These are phyloP conservation scores for Clarias batrachus DNA, from an alignment of 2,113 vertebrate genomes.

Conservation along the genomic window DNA sequence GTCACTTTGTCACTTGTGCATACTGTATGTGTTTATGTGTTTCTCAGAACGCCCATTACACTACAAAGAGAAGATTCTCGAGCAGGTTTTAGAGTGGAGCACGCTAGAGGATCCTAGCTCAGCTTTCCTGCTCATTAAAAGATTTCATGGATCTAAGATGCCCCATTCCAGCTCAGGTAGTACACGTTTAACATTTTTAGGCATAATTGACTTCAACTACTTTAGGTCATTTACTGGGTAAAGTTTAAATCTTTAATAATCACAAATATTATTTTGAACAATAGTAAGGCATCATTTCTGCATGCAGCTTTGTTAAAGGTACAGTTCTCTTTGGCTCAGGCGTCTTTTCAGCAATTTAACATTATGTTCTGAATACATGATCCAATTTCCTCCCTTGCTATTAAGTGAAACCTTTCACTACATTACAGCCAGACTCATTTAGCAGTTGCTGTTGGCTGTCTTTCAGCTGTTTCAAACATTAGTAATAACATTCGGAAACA, in stretches of 20 bases:
- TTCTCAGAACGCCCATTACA: slow-evolving; percentile 87
- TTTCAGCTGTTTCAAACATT: slow-evolving; percentile 28
- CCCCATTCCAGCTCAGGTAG: slow-evolving; percentile 71
- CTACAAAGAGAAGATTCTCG: slow-evolving; percentile 88
- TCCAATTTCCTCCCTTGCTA: slow-evolving; percentile 26
- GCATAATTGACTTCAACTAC: not conserved
- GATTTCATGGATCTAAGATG: slow-evolving; percentile 69
- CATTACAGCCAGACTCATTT: slow-evolving; percentile 15
- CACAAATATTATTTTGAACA: not conserved
- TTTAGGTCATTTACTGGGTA: not conserved
- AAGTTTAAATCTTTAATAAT: not conserved
- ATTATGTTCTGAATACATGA: slow-evolving; percentile 2
- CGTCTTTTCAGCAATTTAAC: slow-evolving; percentile 52
- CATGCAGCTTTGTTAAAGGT: not conserved
- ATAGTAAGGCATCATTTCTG: not conserved
- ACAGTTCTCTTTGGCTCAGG: slow-evolving; percentile 57
- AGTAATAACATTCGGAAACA: slow-evolving; percentile 13
- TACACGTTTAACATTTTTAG: not conserved
- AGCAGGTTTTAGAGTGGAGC: slow-evolving; percentile 92
- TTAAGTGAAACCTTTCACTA: slow-evolving; percentile 25
- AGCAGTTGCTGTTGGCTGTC: not conserved
- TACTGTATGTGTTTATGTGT: slow-evolving; percentile 4
- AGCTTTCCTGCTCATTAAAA: slow-evolving; percentile 89
- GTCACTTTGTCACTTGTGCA: not conserved
- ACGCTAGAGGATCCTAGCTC: slow-evolving; percentile 81